A percentile compares a stretch with the other conserved stretches of the same genome.
phyloP scores from a whole-genome alignment of 2,113 vertebrate genomes.

The Paraplagusia blochii region DNA sequence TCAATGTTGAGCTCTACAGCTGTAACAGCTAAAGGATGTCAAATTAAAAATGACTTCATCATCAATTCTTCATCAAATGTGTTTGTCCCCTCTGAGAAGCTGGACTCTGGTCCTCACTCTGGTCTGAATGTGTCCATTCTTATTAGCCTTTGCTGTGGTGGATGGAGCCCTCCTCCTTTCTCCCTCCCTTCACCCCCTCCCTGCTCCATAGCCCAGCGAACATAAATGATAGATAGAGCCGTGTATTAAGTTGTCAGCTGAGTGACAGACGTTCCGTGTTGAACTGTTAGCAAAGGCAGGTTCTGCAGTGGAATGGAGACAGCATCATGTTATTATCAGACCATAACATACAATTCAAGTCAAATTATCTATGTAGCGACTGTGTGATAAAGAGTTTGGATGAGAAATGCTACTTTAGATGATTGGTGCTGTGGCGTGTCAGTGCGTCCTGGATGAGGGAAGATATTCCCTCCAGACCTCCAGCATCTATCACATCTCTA shows the following conservation, averaged over 20 bases:
- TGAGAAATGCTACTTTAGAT: too few relatives aligned
- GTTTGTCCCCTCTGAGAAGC: conserved; percentile 1
- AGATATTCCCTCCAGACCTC: too few relatives aligned
- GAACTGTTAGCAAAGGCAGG: conserved; percentile 1
- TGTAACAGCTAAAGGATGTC: neutral
- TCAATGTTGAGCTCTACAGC: neutral
- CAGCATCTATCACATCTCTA: too few relatives aligned
- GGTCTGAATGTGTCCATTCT: conserved; percentile 49
- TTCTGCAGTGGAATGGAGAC: neutral
- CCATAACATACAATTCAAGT: conserved; percentile 1
- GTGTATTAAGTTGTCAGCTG: conserved; percentile 51
- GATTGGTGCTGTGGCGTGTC: too few relatives aligned
- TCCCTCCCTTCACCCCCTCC: conserved; percentile 4
- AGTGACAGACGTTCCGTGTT: conserved; percentile 44
- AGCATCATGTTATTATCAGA: too few relatives aligned
- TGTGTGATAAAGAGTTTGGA: too few relatives aligned
- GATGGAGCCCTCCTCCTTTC: neutral
- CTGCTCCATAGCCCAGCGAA: conserved; percentile 45
- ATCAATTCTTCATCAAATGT: neutral
- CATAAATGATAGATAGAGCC: conserved; percentile 51
- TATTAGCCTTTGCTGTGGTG: conserved; percentile 40
- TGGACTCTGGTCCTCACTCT: conserved; percentile 22
- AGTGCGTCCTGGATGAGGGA: too few relatives aligned
- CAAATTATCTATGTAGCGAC: too few relatives aligned
- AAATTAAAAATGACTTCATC: neutral